A percentile compares a stretch with the other conserved stretches of the same genome.
phyloP scores from a whole-genome alignment of 2,888 invertebrate species.

The Epinotia demarniana region DNA sequence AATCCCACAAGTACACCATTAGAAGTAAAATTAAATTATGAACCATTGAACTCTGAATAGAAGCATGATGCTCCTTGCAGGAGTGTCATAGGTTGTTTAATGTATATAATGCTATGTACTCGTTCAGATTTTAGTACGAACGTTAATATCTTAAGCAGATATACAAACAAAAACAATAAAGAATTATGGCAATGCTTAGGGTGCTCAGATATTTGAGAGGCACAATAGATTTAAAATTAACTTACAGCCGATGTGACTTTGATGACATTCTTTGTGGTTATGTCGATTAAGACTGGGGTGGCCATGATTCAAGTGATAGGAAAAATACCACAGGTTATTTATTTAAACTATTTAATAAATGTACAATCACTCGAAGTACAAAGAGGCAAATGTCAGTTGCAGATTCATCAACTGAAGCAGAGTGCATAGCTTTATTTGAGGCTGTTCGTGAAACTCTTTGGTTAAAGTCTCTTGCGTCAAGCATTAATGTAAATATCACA shows the following conservation, averaged over 20 bases:
- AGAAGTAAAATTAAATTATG: conserved; percentile 1
- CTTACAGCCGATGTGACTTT: conserved; percentile 48
- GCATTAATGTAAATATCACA: conserved; percentile 3
- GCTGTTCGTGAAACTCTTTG: conserved; percentile 34
- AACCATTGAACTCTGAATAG: conserved; percentile 1
- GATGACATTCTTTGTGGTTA: background rate
- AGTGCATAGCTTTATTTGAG: conserved; percentile 47
- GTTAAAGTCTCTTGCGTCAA: conserved; percentile 10
- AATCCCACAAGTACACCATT: conserved; percentile 1
- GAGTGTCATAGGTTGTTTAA: conserved; percentile 22
- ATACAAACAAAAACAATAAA: conserved; percentile 49
- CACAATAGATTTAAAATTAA: conserved; percentile 51
- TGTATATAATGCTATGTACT: conserved; percentile 46
- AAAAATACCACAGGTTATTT: conserved; percentile 48
- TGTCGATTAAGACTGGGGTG: no score
- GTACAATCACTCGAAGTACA: conserved; percentile 30
- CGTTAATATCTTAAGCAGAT: conserved; percentile 53
- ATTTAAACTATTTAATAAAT: conserved; percentile 48
- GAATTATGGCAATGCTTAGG: conserved; percentile 20
- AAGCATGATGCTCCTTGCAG: conserved; percentile 4
- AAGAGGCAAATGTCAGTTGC: no score
- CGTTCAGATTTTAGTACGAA: conserved; percentile 50
- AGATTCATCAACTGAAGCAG: no score
- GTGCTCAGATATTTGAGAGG: conserved; percentile 54
- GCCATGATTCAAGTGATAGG: conserved; percentile 35